A percentile compares a stretch with the other conserved stretches of the same genome.
phyloP scores from a whole-genome alignment of 2,888 invertebrate species.

The Gandaritis pyraliata region DNA sequence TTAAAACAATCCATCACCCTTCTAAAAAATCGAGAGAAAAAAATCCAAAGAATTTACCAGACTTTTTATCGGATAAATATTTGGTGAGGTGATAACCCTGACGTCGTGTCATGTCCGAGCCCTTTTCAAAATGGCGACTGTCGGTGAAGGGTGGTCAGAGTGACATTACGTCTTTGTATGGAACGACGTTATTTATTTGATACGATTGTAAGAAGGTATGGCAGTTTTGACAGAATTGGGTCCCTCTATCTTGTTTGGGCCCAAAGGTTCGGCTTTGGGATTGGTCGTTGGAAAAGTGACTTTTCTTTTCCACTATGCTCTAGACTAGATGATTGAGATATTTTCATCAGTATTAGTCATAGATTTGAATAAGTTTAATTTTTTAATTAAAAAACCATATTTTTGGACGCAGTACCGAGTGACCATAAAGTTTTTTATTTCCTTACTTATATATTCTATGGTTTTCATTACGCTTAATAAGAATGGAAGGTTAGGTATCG shows the following conservation, averaged over 20 bases:
- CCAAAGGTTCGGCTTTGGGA: slow-evolving; percentile 12
- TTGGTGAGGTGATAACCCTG: slow-evolving; percentile 69
- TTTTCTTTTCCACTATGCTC: slow-evolving; percentile 9
- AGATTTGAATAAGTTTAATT: too few species aligned
- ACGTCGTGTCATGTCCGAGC: slow-evolving; percentile 70
- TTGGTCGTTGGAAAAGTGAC: slow-evolving; percentile 9
- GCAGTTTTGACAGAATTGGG: slow-evolving; percentile 42
- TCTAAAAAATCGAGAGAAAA: slow-evolving; percentile 29
- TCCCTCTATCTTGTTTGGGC: slow-evolving; percentile 25
- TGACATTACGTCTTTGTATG: slow-evolving; percentile 63
- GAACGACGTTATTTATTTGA: slow-evolving; percentile 72
- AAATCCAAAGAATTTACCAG: slow-evolving; percentile 56
- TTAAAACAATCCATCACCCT: slow-evolving; percentile 33
- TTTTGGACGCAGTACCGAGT: too few species aligned
- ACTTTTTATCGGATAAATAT: slow-evolving; percentile 60
- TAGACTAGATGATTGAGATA: not conserved
- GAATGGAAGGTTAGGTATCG: too few species aligned
- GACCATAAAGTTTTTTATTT: too few species aligned
- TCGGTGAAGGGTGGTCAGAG: slow-evolving; percentile 70
- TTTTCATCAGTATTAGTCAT: too few species aligned
- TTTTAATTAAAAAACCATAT: too few species aligned
- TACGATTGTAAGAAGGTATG: slow-evolving; percentile 54
- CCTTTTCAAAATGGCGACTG: slow-evolving; percentile 77
- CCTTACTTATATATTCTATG: too few species aligned
- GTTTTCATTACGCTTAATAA: too few species aligned